phyloP scores from a whole-genome alignment of 2,113 vertebrate genomes.

The Hippocampus abdominalis region DNA sequence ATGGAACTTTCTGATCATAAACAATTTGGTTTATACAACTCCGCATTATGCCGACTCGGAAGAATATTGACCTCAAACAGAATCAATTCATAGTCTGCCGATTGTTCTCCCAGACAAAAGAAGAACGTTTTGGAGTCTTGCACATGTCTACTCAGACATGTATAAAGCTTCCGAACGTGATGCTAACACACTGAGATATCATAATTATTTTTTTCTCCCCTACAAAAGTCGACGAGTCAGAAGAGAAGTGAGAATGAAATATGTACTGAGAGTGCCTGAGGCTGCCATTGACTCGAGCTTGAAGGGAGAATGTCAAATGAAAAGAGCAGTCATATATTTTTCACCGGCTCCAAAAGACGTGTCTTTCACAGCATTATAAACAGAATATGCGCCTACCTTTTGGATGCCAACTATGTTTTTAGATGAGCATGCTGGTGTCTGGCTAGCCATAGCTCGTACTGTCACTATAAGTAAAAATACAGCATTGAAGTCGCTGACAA shows the following conservation, averaged over 20 bases:
- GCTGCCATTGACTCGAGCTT: conserved; percentile 67
- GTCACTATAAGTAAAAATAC: conserved; percentile 15
- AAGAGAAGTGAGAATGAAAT: conserved; percentile 4
- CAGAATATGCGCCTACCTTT: conserved; percentile 51
- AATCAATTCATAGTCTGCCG: conserved; percentile 38
- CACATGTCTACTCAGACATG: conserved; percentile 23
- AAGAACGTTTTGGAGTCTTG: conserved; percentile 30
- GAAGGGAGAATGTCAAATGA: conserved; percentile 69
- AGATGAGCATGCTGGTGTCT: conserved; percentile 46
- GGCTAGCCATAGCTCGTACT: conserved; percentile 41
- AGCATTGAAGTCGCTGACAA: not conserved
- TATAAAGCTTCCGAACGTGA: conserved; percentile 35
- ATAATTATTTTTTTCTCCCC: conserved; percentile 52
- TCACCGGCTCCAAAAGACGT: conserved; percentile 67
- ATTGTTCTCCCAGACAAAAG: conserved; percentile 33
- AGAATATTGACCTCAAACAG: conserved; percentile 17
- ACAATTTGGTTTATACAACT: conserved; percentile 33
- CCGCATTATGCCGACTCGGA: conserved; percentile 6
- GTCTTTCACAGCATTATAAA: conserved; percentile 66
- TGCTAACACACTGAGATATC: conserved; percentile 47
- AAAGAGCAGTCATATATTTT: conserved; percentile 73
- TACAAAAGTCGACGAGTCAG: conserved; percentile 49
- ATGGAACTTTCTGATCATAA: conserved; percentile 45
- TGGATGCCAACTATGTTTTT: conserved; percentile 63
- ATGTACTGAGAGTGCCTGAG: conserved; percentile 52